These are phyloP conservation scores for Hofmannophila pseudospretella DNA, from an alignment of 2,888 invertebrate genomes.

Conservation along the genomic window DNA sequence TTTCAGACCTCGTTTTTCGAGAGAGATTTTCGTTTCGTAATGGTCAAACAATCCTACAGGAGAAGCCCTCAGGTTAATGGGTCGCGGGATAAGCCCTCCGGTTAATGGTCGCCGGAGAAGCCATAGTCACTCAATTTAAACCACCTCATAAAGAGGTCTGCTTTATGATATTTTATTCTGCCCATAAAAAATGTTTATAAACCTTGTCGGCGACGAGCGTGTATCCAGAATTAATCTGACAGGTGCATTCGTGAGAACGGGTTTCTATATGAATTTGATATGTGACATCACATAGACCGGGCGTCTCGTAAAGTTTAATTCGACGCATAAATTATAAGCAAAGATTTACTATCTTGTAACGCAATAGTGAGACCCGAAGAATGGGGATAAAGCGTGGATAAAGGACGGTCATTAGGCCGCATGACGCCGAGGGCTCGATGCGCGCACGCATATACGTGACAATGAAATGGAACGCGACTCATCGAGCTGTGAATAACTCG, in stretches of 20 bases:
- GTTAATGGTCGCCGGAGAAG: background rate
- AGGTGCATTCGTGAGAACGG: conserved; percentile 51
- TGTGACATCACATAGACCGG: conserved; percentile 49
- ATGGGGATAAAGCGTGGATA: conserved; percentile 43
- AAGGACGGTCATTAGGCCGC: conserved; percentile 50
- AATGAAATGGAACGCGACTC: conserved; percentile 13
- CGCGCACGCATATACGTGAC: conserved; percentile 22
- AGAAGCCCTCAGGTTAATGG: no score
- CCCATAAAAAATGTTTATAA: conserved; percentile 38
- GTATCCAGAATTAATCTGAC: conserved; percentile 56
- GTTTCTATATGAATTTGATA: conserved; percentile 54
- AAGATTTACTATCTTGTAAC: conserved; percentile 55
- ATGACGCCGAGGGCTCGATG: conserved; percentile 31
- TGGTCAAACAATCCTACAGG: no score
- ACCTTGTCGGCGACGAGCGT: conserved; percentile 29
- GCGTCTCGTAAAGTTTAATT: conserved; percentile 64
- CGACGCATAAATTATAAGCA: conserved; percentile 58
- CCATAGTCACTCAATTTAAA: conserved; percentile 4
- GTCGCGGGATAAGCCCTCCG: no score
- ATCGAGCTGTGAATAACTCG: conserved; percentile 9
- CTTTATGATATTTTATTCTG: conserved; percentile 9
- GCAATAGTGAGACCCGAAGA: conserved; percentile 45
- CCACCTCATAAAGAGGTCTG: conserved; percentile 2
- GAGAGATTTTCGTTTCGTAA: no score
- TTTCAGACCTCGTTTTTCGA: no score